Evolutionary conservation across 2,888 invertebrate species (phyloP), one percentile per base, ranked within the genome.

Genomic region (Rhamphomyia laevipes): DNA sequence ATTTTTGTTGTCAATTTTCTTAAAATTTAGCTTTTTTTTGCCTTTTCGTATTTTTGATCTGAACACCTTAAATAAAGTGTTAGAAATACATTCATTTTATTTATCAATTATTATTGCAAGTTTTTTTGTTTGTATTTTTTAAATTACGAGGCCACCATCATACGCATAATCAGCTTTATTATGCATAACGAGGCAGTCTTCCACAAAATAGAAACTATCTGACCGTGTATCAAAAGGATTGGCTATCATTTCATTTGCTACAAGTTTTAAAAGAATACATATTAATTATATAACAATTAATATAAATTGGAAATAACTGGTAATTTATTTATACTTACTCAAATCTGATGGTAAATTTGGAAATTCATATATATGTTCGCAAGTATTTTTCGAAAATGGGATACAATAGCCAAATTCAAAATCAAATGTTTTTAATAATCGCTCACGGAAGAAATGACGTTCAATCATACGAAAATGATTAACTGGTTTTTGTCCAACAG

Each of bases 341-440:
- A 93, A 75, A 62, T 90, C 87, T 46, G 84, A 77, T 53, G 86
- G 83, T 60, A 97, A 76, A 51, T 84, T 77, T 12, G 97, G 97
- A 74, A 99, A 96, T 73, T 97, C 95, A 64, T 99, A 99, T 71
- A 99, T 97, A 71, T 97, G 97, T 73, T 99, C 97, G 70, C 96
- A 96, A 12, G 95, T 93, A 69, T 99, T 99, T 64, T 87, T 84
- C 53, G 94, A 96, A 72, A 89, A 89, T 42, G 97, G 97, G 72
- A 99, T 96, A 70, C 97, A 97, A 71, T 95, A 99, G 43, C 97
- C 97, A 77, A 99, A 99, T 71, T 97, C 95, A 76, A 99, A 99
- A 70, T 99, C 97, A 74, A 99, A 97, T 11, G 93, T 94, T 73
- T 99, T 97, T 48, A 97, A 76, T 54, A 95, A 73, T 51, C 84